These are phyloP conservation scores for Creontiades dilutus DNA, from an alignment of 2,888 invertebrate genomes.

Conservation along the genomic window DNA sequence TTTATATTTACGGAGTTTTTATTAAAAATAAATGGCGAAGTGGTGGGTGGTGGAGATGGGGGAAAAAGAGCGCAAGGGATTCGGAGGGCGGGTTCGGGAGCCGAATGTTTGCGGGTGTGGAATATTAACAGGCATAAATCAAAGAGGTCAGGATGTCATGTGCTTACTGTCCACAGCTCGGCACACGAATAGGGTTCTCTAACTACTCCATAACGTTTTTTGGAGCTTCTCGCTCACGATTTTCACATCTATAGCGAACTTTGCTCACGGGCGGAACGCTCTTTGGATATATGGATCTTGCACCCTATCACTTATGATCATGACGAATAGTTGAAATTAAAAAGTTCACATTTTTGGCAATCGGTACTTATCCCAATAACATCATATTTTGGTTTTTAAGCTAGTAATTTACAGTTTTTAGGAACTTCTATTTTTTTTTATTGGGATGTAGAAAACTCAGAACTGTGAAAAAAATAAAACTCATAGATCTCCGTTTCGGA, in stretches of 20 bases:
- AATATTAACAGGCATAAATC: constrained; percentile 66
- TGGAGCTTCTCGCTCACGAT: background rate
- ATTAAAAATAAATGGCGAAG: constrained; percentile 66
- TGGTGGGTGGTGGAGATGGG: background rate
- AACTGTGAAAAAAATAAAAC: too few relatives aligned
- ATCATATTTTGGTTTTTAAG: too few relatives aligned
- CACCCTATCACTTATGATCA: too few relatives aligned
- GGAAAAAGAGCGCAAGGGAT: constrained; percentile 31
- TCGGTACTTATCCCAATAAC: too few relatives aligned
- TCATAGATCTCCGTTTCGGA: too few relatives aligned
- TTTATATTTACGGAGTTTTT: constrained; percentile 68
- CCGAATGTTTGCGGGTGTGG: constrained; percentile 62
- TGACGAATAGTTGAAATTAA: too few relatives aligned
- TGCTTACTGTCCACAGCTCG: constrained; percentile 28
- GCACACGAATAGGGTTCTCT: background rate
- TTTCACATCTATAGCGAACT: background rate
- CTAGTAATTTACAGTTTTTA: too few relatives aligned
- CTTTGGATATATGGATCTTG: too few relatives aligned
- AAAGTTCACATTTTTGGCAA: too few relatives aligned
- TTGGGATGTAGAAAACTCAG: too few relatives aligned
- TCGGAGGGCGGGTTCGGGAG: background rate
- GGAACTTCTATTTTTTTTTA: too few relatives aligned
- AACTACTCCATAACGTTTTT: constrained; percentile 36
- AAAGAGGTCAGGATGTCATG: constrained; percentile 60
- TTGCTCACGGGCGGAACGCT: background rate